Conservation (phyloP, 1,140 invertebrate genomes). For the Agrilus planipennis region DNA sequence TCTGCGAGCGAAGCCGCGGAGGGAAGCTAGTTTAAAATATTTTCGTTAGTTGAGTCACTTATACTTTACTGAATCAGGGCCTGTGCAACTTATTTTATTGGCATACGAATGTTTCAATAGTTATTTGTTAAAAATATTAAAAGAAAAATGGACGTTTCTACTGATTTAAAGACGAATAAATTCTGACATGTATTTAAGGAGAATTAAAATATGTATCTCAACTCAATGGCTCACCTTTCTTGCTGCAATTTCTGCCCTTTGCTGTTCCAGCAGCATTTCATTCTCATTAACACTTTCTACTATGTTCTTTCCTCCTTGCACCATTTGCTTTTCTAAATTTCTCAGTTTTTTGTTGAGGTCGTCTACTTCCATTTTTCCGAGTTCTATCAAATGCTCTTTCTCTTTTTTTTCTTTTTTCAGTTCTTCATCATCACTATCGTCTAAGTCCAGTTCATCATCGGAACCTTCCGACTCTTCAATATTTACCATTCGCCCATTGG, state of each 20-base stretch:
- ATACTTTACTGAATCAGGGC: too few relatives aligned
- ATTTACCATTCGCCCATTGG: conserved; percentile 17
- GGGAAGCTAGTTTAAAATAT: too few relatives aligned
- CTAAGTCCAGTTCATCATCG: conserved; percentile 15
- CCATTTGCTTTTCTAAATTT: conserved; percentile 76
- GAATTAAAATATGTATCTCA: not conserved
- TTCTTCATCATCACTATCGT: conserved; percentile 22
- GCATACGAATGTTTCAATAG: too few relatives aligned
- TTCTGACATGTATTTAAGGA: not conserved
- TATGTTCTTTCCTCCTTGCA: conserved; percentile 76
- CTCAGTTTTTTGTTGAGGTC: conserved; percentile 39
- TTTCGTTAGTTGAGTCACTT: too few relatives aligned
- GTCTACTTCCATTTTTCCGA: conserved; percentile 31
- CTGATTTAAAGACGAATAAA: not conserved
- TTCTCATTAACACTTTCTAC: conserved; percentile 86
- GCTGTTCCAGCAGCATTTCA: conserved; percentile 68
- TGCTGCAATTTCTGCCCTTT: conserved; percentile 69
- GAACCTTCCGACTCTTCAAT: not conserved
- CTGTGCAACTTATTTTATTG: too few relatives aligned
- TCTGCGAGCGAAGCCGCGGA: too few relatives aligned
- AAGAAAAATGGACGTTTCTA: too few relatives aligned
- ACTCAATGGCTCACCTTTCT: conserved; percentile 48
- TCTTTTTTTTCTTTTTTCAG: conserved; percentile 22
- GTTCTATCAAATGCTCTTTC: conserved; percentile 26
- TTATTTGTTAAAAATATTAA: too few relatives aligned